Evolutionary conservation across 2,113 vertebrate species (phyloP).

Genomic region (Azemiops feae): DNA sequence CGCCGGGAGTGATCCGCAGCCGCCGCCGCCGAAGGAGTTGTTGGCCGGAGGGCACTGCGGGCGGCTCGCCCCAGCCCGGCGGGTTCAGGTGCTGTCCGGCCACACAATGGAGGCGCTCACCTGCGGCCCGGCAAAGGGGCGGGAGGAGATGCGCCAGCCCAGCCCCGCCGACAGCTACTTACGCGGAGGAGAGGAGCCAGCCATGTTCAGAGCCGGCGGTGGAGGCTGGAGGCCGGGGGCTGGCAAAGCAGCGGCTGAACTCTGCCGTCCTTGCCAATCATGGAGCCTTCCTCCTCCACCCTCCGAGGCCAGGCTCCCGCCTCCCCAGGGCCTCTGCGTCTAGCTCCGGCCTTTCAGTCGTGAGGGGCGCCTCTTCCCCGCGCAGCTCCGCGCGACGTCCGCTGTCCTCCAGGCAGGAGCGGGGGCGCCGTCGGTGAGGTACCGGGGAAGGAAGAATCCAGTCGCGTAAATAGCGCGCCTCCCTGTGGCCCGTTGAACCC

Average conservation of each 20-base stretch:
- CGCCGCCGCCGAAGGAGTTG: background rate
- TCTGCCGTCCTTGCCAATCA: background rate
- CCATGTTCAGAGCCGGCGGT: conserved; percentile 51
- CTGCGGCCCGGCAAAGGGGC: background rate
- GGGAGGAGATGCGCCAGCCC: too few species aligned
- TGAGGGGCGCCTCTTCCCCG: background rate
- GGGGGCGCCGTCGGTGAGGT: background rate
- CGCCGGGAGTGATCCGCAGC: background rate
- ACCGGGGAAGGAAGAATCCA: background rate
- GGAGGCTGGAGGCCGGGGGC: background rate
- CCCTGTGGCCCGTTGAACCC: background rate
- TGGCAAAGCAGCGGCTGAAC: background rate
- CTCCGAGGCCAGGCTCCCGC: background rate
- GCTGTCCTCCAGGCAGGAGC: background rate
- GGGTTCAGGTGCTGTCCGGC: background rate
- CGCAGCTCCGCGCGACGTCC: background rate
- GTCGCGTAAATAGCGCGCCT: background rate
- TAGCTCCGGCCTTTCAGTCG: background rate
- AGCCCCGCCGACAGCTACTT: conserved; percentile 36
- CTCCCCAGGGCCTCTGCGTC: background rate
- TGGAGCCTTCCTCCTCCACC: background rate
- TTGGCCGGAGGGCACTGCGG: conserved; percentile 5
- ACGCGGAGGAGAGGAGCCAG: conserved; percentile 49
- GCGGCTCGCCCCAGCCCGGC: background rate
- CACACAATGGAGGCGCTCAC: conserved; percentile 15